Percentiles rank a stretch among this genome's conserved stretches.
These are phyloP conservation scores for Lethocerus indicus DNA, from an alignment of 1,140 invertebrate species.

Conservation along the genomic window DNA sequence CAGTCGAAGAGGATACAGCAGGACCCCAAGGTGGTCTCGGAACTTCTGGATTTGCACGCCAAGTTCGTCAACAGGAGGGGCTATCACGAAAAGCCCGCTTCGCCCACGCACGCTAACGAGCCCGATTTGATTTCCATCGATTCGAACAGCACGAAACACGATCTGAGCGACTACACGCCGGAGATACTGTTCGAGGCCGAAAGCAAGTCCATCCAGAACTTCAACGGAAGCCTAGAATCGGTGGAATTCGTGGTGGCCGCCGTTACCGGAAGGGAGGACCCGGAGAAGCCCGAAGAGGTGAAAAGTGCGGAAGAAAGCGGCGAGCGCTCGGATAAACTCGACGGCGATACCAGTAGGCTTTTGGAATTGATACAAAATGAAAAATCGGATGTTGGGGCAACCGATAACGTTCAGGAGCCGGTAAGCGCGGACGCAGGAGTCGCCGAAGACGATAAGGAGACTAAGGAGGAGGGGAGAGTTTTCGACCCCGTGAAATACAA, in stretches of 20 bases:
- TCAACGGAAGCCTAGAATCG: neutral
- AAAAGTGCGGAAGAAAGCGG: no score
- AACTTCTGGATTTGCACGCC: conserved; percentile 43
- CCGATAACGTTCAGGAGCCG: no score
- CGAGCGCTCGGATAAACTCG: no score
- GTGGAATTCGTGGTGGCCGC: no score
- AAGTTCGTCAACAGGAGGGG: conserved; percentile 44
- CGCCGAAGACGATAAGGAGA: neutral
- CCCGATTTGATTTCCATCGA: conserved; percentile 13
- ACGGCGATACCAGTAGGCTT: no score
- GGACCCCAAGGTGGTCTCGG: conserved; percentile 31
- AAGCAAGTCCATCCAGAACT: neutral
- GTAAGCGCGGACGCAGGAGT: no score
- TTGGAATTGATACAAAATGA: no score
- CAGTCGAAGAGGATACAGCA: conserved; percentile 31
- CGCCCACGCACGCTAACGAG: conserved; percentile 6
- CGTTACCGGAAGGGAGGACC: no score
- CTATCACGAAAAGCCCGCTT: conserved; percentile 28
- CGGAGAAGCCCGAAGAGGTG: no score
- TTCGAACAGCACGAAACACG: conserved; percentile 3
- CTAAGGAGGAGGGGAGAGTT: neutral
- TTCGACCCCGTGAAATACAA: conserved; percentile 11
- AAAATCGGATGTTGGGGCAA: no score
- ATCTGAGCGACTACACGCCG: conserved; percentile 8
- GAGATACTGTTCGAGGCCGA: conserved; percentile 15